Percentiles rank a stretch among this genome's conserved stretches.
These are phyloP conservation scores for Lacanobia oleracea DNA, from an alignment of 2,888 invertebrate species.

Conservation along the genomic window DNA sequence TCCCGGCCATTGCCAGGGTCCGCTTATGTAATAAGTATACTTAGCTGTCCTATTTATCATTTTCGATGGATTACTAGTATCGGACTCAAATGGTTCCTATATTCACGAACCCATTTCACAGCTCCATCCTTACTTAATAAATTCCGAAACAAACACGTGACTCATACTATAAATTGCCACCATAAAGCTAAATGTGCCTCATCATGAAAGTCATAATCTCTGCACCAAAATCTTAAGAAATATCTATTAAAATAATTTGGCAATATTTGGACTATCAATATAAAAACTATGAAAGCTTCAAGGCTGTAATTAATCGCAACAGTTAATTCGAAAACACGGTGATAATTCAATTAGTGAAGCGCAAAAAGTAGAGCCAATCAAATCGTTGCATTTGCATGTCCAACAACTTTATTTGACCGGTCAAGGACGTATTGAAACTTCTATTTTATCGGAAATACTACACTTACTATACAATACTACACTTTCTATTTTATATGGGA, in stretches of 20 bases:
- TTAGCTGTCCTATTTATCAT: too few species aligned
- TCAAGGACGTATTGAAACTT: slow-evolving; percentile 39
- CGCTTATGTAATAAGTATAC: too few species aligned
- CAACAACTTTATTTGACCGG: not conserved
- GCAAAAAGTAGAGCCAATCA: slow-evolving; percentile 36
- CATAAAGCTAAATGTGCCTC: not conserved
- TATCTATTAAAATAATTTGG: slow-evolving; percentile 10
- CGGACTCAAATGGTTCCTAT: not conserved
- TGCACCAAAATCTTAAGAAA: slow-evolving; percentile 26
- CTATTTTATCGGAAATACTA: not conserved
- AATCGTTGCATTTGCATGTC: slow-evolving; percentile 43
- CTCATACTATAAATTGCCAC: not conserved
- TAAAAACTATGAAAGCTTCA: slow-evolving; percentile 29
- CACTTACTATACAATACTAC: too few species aligned
- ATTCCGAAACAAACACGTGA: not conserved
- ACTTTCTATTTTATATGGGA: too few species aligned
- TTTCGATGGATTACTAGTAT: too few species aligned
- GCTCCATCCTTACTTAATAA: too few species aligned
- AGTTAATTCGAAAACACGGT: slow-evolving; percentile 8
- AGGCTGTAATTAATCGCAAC: slow-evolving; percentile 50
- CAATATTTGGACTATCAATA: slow-evolving; percentile 24
- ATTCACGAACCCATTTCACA: not conserved
- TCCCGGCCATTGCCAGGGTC: too few species aligned
- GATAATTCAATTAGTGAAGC: slow-evolving; percentile 35
- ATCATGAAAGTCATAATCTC: slow-evolving; percentile 16